These are phyloP conservation scores for Acleris sparsana DNA, from an alignment of 2,888 invertebrate genomes.

Conservation along the genomic window DNA sequence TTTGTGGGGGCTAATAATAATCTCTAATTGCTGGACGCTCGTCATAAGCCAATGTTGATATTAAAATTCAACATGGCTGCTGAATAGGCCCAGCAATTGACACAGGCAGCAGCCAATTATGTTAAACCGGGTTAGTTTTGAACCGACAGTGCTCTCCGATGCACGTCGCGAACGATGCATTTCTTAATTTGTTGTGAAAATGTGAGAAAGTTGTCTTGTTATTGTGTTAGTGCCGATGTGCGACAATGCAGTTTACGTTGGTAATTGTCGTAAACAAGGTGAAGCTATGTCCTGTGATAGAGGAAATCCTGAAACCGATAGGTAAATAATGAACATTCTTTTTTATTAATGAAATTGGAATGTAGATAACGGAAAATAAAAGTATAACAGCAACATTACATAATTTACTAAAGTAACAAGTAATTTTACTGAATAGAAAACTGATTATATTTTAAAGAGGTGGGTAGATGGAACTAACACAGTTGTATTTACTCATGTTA, in stretches of 20 bases:
- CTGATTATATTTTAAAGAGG: too few species aligned
- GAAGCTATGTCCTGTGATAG: conserved; percentile 71
- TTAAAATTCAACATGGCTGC: conserved; percentile 63
- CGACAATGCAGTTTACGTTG: conserved; percentile 78
- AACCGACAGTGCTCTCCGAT: conserved; percentile 65
- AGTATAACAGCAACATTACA: too few species aligned
- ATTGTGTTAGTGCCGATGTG: conserved; percentile 58
- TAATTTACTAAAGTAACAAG: too few species aligned
- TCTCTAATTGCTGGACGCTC: conserved; percentile 58
- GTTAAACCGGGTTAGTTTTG: conserved; percentile 78
- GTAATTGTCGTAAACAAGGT: conserved; percentile 79
- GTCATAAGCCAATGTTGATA: conserved; percentile 64
- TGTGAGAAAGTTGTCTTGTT: conserved; percentile 65
- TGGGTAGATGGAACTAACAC: too few species aligned
- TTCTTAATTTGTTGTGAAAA: conserved; percentile 61
- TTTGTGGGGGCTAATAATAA: conserved; percentile 69
- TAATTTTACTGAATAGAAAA: too few species aligned
- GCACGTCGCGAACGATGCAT: conserved; percentile 74
- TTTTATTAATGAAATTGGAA: conserved; percentile 15
- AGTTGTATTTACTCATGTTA: too few species aligned
- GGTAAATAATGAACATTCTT: conserved; percentile 51
- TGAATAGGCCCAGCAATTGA: conserved; percentile 68
- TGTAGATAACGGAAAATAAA: too few species aligned
- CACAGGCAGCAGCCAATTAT: conserved; percentile 67
- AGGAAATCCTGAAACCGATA: conserved; percentile 69